Evolutionary conservation across 2,113 vertebrate species (phyloP), one percentile per base, ranked within the genome.

Genomic region (cat (Felis catus)): DNA sequence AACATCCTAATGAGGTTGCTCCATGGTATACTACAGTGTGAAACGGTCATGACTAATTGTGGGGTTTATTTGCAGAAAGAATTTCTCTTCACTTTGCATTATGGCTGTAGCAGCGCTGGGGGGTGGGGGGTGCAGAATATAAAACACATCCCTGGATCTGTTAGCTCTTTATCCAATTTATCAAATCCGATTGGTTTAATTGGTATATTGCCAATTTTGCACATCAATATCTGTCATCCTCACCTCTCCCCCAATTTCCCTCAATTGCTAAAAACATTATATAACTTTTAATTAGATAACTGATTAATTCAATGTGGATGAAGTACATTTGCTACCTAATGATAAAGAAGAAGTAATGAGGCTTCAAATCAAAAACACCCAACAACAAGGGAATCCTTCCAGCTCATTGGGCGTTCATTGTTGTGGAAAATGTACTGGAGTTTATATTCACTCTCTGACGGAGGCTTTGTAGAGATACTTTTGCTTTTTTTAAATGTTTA

Each of bases 231-330:
- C 48, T 58, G 39, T 74, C 63, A 78, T 45, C n/a, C 51, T 71
- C 11, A 78, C 27, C 45, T 66, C 33, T 76, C 1, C 39, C 27
- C 31, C 70, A 58, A 33, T 63, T 78, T 85, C 12, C 53, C 5
- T 91, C 55, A 41, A 15, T 73, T 82, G 29, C 81, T 96, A 51
- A 79, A 96, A 96, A 87, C 45, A 63, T 88, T 86, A 48, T n/a
- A 12, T 86, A 88, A 70, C 21, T 89, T 91, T 87, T 95, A 95
- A 96, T 96, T 92, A 94, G n/a, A 53, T 89, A 87, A 80, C 29
- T 58, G 78, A 95, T 83, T 74, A 74, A 96, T 81, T 95, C 33
- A 51, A 78, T 66, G 66, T 70, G 16, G 68, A 68, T 92, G 51
- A 97, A 96, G 31, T 58, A 61, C 25, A 84, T 94, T 94, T 96